Percentiles rank a stretch among this genome's conserved stretches.
Conservation (phyloP, 1,140 invertebrate species). For the Bradynema listronoti region DNA sequence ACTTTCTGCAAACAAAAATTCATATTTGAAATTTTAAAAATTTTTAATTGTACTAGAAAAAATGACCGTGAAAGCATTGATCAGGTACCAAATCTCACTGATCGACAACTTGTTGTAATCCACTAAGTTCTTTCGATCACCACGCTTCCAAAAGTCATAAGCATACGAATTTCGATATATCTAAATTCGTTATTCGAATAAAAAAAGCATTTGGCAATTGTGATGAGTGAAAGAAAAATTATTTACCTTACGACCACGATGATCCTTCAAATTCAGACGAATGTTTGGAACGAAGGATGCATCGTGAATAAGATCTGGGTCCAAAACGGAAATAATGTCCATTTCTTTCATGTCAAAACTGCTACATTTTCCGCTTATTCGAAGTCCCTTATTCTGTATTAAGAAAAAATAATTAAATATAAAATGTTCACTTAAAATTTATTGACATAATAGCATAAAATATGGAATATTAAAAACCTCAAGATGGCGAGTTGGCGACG, state of each 20-base stretch:
- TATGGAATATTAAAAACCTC: constrained; percentile 26
- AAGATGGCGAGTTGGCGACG: constrained; percentile 14
- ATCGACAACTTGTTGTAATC: constrained; percentile 35
- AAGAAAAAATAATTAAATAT: too few relatives aligned
- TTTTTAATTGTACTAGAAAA: background rate
- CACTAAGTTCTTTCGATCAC: constrained; percentile 34
- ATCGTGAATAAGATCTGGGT: constrained; percentile 44
- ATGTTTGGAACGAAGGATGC: constrained; percentile 40
- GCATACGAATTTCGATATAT: constrained; percentile 51
- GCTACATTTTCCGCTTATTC: constrained; percentile 5
- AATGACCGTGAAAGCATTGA: constrained; percentile 51
- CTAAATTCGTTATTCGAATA: constrained; percentile 19
- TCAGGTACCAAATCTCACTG: constrained; percentile 48
- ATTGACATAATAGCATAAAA: too few relatives aligned
- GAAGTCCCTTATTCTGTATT: too few relatives aligned
- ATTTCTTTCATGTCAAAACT: background rate
- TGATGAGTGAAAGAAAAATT: constrained; percentile 6
- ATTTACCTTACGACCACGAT: constrained; percentile 42
- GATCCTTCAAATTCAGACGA: constrained; percentile 32
- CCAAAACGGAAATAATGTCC: constrained; percentile 43
- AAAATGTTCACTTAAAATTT: too few relatives aligned
- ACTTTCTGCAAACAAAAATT: constrained; percentile 28
- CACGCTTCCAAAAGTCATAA: constrained; percentile 48
- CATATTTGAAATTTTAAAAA: background rate
- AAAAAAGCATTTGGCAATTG: background rate